phyloP scores from a whole-genome alignment of 2,113 vertebrate species.

The Pogonocichla stellata region DNA sequence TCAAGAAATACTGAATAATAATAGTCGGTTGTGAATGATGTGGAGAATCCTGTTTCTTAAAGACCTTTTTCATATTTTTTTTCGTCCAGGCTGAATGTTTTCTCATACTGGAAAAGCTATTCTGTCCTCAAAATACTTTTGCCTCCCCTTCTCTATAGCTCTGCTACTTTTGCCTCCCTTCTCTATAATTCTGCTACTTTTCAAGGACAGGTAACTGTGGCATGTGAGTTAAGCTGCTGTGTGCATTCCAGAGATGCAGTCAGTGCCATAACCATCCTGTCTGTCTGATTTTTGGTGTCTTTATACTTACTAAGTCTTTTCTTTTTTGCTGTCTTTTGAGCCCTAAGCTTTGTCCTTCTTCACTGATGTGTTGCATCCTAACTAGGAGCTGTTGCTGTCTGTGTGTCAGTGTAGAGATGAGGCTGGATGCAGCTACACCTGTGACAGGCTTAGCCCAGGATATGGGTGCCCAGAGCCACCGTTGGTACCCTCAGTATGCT shows the following conservation, averaged over 20 bases:
- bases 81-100: not conserved
- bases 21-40: not conserved
- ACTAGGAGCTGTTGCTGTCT: not conserved
- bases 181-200: not conserved
- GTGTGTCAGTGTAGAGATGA: not conserved
- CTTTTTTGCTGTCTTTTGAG: not conserved
- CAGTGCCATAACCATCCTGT: not conserved
- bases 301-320: not conserved
- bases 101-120: not conserved
- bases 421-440: not conserved
- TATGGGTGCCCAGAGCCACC: not conserved
- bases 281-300: not conserved
- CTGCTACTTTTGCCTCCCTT: not conserved
- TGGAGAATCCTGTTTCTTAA: not conserved
- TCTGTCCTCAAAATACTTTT: not conserved
- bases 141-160: not conserved
- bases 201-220: not conserved
- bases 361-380: not conserved
- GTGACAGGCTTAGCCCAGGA: not conserved
- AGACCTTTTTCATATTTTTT: not conserved
- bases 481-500: not conserved
- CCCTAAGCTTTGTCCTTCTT: not conserved
- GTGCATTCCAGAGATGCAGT: not conserved
- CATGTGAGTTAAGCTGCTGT: not conserved
- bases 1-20: not conserved